phyloP scores from a whole-genome alignment of 2,797 vertebrate genomes.

The Oceanodroma leucorhoa region DNA sequence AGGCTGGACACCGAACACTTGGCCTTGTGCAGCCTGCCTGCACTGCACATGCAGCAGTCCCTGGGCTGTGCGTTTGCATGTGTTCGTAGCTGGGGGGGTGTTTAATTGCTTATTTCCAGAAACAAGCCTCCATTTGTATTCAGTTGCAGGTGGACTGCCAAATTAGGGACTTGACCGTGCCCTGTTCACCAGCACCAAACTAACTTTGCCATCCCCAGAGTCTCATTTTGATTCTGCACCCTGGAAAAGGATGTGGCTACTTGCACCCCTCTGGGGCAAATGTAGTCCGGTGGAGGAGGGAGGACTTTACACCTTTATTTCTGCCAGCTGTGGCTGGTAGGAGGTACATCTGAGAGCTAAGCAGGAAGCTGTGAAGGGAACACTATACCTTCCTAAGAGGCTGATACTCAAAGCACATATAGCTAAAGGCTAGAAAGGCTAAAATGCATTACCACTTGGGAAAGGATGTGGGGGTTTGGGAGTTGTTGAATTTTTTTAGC shows the following conservation, averaged over 20 bases:
- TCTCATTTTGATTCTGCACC: background rate
- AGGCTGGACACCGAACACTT: background rate
- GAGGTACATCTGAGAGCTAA: background rate
- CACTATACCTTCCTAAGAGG: background rate
- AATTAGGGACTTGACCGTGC: fast-evolving
- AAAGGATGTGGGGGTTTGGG: background rate
- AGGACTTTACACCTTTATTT: background rate
- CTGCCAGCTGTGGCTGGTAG: background rate
- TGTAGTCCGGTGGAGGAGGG: background rate
- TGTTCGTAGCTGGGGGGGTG: background rate
- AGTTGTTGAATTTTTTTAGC: background rate
- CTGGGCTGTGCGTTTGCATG: background rate
- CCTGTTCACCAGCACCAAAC: background rate
- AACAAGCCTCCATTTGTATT: background rate
- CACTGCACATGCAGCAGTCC: background rate
- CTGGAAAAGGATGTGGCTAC: background rate
- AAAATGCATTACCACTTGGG: background rate
- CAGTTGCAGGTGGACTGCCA: background rate
- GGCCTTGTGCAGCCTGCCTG: background rate
- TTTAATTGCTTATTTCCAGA: background rate
- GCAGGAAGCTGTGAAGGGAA: background rate
- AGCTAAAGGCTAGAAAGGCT: background rate
- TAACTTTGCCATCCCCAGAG: background rate
- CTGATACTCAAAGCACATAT: background rate
- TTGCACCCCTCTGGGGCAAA: background rate